These are phyloP conservation scores for Silurus lanzhouensis DNA, from an alignment of 2,797 vertebrate genomes.

Conservation along the genomic window DNA sequence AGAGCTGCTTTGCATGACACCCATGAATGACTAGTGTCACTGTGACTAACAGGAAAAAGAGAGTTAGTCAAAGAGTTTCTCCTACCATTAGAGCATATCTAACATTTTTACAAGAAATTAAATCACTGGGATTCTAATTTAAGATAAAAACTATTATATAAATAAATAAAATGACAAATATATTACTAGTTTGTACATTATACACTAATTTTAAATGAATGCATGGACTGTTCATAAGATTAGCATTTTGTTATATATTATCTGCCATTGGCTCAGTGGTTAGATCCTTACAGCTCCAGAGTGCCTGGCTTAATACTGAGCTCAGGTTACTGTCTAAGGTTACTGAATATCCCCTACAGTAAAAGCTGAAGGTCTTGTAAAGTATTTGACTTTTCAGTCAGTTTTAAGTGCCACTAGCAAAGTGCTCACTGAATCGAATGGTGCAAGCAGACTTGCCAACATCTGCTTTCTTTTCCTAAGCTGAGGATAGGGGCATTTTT, in stretches of 20 bases:
- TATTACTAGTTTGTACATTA: background rate
- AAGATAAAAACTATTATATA: background rate
- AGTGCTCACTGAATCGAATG: constrained; percentile 65
- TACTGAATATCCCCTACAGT: constrained; percentile 60
- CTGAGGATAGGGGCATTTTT: constrained; percentile 37
- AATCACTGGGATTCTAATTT: background rate
- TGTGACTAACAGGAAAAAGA: background rate
- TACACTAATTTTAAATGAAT: background rate
- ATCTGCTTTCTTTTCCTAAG: constrained; percentile 53
- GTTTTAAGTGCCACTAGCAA: constrained; percentile 61
- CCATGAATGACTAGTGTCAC: background rate
- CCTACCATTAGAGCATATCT: background rate
- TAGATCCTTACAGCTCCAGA: background rate
- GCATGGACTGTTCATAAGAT: background rate
- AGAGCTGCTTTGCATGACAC: background rate
- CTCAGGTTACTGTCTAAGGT: background rate
- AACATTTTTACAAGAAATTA: background rate
- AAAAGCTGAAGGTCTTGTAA: constrained; percentile 63
- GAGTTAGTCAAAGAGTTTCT: background rate
- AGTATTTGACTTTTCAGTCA: constrained; percentile 69
- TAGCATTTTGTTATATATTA: background rate
- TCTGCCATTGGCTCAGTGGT: background rate
- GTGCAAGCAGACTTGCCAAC: constrained; percentile 58
- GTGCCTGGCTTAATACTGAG: background rate
- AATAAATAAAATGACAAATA: background rate